phyloP scores from a whole-genome alignment of 2,797 vertebrate species.

The Enteromius paludinosus region DNA sequence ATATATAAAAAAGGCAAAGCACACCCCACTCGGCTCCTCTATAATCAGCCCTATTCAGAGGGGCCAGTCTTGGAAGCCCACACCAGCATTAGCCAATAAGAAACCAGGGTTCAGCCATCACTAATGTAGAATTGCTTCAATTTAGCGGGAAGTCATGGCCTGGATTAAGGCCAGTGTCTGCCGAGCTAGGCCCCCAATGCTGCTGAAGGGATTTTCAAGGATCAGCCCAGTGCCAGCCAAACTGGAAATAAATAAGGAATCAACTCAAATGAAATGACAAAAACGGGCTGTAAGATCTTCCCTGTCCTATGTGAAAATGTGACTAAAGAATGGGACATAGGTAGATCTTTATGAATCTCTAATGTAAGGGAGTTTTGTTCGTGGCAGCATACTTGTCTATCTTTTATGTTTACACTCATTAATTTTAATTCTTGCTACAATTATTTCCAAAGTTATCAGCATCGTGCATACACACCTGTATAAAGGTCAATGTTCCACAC shows the following conservation, averaged over 20 bases:
- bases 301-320: constrained; percentile 48
- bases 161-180: constrained; percentile 69
- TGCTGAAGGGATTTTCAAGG: constrained; percentile 65
- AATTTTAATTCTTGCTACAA: background rate
- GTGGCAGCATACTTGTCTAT: constrained; percentile 10
- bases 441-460: constrained; percentile 8
- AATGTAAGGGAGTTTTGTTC: constrained; percentile 4
- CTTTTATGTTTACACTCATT: background rate
- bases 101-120: constrained; percentile 62
- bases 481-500: constrained; percentile 6
- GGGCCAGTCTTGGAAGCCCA: constrained; percentile 54
- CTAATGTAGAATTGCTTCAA: constrained; percentile 71
- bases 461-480: background rate
- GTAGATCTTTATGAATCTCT: constrained; percentile 36
- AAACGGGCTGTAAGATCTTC: constrained; percentile 48
- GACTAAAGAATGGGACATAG: constrained; percentile 46
- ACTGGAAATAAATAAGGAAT: constrained; percentile 67
- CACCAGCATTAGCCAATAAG: constrained; percentile 57
- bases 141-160: constrained; percentile 66
- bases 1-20: constrained; percentile 3
- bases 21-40: constrained; percentile 29
- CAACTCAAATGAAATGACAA: constrained; percentile 61
- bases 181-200: constrained; percentile 62
- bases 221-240: constrained; percentile 61
- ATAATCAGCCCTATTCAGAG: constrained; percentile 54